Evolutionary conservation across 2,113 vertebrate species (phyloP).

Genomic region (Pontoporia blainvillei): DNA sequence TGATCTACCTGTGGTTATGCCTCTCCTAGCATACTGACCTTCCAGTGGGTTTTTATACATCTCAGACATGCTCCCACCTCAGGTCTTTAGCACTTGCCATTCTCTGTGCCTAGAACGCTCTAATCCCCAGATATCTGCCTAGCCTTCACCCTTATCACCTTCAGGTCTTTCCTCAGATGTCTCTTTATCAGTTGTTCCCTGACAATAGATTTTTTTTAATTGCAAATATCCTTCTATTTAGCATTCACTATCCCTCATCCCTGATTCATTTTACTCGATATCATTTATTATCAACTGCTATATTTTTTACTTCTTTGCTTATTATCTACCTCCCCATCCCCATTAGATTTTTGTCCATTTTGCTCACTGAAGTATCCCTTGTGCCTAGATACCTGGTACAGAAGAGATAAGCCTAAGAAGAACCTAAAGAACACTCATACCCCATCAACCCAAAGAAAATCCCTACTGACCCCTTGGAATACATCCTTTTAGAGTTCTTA

Average conservation of each 20-base stretch:
- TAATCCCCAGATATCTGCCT: neutral
- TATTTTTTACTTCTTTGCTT: neutral
- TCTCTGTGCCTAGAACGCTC: neutral
- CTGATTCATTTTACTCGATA: neutral
- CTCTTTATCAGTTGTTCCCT: neutral
- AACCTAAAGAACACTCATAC: neutral
- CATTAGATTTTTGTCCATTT: neutral
- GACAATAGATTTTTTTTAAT: neutral
- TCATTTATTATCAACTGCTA: neutral
- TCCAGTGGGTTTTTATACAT: neutral
- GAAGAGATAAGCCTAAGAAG: neutral
- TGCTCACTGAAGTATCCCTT: neutral
- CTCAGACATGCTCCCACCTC: neutral
- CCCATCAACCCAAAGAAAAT: neutral
- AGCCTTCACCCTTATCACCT: neutral
- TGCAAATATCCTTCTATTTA: neutral
- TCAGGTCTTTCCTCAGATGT: neutral
- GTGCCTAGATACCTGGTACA: neutral
- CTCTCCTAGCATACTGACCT: neutral
- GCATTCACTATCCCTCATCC: neutral
- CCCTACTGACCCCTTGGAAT: neutral
- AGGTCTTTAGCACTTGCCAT: neutral
- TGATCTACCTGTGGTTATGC: neutral
- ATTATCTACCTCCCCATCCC: neutral
- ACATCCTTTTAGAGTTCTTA: neutral